These are phyloP conservation scores for Agelaius tricolor DNA, from an alignment of 2,113 vertebrate genomes.

Conservation along the genomic window DNA sequence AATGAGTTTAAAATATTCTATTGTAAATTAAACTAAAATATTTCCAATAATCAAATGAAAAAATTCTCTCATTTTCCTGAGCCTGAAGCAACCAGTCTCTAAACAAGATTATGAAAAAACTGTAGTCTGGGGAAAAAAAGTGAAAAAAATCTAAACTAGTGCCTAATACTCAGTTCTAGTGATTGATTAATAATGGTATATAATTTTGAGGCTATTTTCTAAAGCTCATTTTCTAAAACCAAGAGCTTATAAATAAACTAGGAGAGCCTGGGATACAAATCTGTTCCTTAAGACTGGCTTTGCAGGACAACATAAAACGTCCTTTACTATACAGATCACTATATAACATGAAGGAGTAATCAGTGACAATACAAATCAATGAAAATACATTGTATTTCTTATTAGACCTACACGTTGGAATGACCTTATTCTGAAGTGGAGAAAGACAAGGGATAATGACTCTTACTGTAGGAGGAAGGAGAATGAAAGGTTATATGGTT, in stretches of 20 bases:
- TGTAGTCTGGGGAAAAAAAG: not conserved
- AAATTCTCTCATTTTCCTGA: not conserved
- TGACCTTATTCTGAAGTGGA: conserved; percentile 68
- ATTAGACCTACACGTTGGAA: conserved; percentile 62
- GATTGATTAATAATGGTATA: not conserved
- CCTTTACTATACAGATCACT: conserved; percentile 72
- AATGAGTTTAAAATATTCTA: not conserved
- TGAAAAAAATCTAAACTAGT: not conserved
- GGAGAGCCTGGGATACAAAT: conserved; percentile 53
- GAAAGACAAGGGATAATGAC: conserved; percentile 37
- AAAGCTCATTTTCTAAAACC: not conserved
- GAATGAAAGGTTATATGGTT: conserved; percentile 13
- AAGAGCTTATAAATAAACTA: not conserved
- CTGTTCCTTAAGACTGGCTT: conserved; percentile 76
- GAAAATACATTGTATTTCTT: conserved; percentile 74
- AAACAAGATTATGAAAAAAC: not conserved
- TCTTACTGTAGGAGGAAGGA: not conserved
- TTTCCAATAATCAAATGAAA: conserved; percentile 18
- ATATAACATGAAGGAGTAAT: conserved; percentile 62
- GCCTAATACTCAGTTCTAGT: not conserved
- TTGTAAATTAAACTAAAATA: conserved; percentile 5
- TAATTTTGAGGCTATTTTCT: conserved; percentile 17
- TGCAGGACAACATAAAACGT: conserved; percentile 74
- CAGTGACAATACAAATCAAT: conserved; percentile 68
- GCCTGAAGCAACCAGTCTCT: not conserved